Evolutionary conservation across 1,140 invertebrate genomes (phyloP).

Genomic region (Mamestra configurata): DNA sequence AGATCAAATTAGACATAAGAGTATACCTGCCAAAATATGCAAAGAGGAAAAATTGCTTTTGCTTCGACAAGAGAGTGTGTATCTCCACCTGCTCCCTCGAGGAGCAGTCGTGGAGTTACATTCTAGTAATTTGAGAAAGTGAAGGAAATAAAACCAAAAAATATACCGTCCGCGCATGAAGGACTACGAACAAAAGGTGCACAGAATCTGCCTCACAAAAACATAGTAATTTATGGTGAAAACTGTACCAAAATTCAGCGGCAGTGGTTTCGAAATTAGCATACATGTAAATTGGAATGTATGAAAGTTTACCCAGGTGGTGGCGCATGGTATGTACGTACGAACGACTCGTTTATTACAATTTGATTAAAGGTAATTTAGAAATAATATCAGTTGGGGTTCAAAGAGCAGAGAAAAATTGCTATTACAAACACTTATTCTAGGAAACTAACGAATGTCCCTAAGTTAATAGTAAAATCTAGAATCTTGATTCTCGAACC

Average conservation of each 20-base stretch:
- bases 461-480: too few species aligned
- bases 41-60: too few species aligned
- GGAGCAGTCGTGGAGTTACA: too few species aligned
- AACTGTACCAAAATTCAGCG: not conserved
- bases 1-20: too few species aligned
- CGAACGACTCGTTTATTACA: not conserved
- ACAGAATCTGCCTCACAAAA: slow-evolving; percentile 12
- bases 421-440: not conserved
- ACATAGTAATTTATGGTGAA: slow-evolving; percentile 29
- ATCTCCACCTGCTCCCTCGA: too few species aligned
- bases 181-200: not conserved
- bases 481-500: too few species aligned
- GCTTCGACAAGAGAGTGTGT: too few species aligned
- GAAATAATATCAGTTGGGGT: not conserved
- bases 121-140: too few species aligned
- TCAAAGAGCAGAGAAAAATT: not conserved
- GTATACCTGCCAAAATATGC: too few species aligned
- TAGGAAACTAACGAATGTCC: too few species aligned
- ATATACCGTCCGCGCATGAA: not conserved
- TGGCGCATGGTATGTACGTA: not conserved
- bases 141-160: not conserved
- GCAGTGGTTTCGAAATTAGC: slow-evolving; percentile 14
- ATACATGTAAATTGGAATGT: slow-evolving; percentile 17
- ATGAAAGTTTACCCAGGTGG: slow-evolving; percentile 11
- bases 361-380: not conserved